Percentiles rank a stretch among this genome's conserved stretches.
Evolutionary conservation across 2,888 invertebrate species (phyloP).

Genomic region (Tupiocoris notatus): DNA sequence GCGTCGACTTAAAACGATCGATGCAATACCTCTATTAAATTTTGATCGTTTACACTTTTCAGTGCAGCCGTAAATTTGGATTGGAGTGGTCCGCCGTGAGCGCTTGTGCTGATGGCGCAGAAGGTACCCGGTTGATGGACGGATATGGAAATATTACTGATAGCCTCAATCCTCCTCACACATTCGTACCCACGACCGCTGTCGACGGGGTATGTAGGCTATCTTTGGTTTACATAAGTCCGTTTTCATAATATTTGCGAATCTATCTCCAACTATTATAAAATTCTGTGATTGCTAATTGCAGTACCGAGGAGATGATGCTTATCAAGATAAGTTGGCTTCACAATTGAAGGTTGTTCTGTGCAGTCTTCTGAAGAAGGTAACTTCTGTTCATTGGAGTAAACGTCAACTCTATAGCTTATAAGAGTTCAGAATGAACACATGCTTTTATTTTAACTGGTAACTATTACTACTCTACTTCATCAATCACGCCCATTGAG

Average conservation of each 20-base stretch:
- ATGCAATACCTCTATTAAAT: no score
- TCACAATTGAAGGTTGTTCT: not conserved
- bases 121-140: slow-evolving; percentile 69
- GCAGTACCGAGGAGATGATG: not conserved
- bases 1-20: no score
- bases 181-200: not conserved
- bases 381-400: no score
- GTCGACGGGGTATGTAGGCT: not conserved
- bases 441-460: no score
- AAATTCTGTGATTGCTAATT: not conserved
- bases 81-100: slow-evolving; percentile 65
- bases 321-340: not conserved
- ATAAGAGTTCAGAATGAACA: no score
- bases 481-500: no score
- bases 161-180: slow-evolving; percentile 60
- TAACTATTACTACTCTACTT: no score
- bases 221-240: no score
- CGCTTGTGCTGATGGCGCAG: slow-evolving; percentile 63
- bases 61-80: slow-evolving; percentile 67
- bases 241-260: no score
- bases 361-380: not conserved
- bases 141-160: slow-evolving; percentile 73
- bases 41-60: no score
- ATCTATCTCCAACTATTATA: no score
- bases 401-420: no score